Evolutionary conservation across 2,113 vertebrate species (phyloP), one percentile per base, ranked within the genome.

Genomic region (Ursus arctos): DNA sequence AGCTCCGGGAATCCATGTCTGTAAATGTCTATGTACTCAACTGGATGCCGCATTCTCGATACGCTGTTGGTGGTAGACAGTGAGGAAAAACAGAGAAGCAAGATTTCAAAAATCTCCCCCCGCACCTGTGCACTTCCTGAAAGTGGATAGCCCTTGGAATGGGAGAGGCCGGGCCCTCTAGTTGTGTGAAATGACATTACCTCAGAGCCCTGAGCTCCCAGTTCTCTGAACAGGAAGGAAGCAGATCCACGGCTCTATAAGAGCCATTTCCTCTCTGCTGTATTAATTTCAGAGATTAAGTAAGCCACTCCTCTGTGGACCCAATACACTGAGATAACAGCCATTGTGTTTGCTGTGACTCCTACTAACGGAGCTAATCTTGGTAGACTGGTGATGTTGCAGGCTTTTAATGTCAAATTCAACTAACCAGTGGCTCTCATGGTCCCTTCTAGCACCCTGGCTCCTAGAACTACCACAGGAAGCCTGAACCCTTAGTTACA

Each of bases 281-380:
- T 99, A 99, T 99, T 99, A 99, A 99, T 99, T 99, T 99, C 98
- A 74, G 97, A 99, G 98, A 99, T 99, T 99, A 99, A 98, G 98
- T 98, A 98, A 98, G 98, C 98, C 98, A 98, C 98, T 98, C 98
- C 98, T 98, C 97, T 98, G 98, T 97, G 97, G 88, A 98, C 97
- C 98, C 97, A 99, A 98, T 96, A 98, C 96, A 97, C 97, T 59
- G 49, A 99, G 99, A 99, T 98, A 98, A 98, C 97, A 98, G 98
- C 96, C 94, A 99, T 98, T 98, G 97, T 98, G 98, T 98, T 95
- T 93, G 92, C 24, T 7, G 96, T n/a, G 92, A 88, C 93, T 88
- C 97, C 92, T 96, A 96, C 88, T 96, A 96, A 4, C 93, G 19
- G 81, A 85, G 97, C 82, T 96, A 93, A 96, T 98, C 97, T 88